These are phyloP conservation scores for Phragmatobia fuliginosa DNA, from an alignment of 2,888 invertebrate genomes.

Conservation along the genomic window DNA sequence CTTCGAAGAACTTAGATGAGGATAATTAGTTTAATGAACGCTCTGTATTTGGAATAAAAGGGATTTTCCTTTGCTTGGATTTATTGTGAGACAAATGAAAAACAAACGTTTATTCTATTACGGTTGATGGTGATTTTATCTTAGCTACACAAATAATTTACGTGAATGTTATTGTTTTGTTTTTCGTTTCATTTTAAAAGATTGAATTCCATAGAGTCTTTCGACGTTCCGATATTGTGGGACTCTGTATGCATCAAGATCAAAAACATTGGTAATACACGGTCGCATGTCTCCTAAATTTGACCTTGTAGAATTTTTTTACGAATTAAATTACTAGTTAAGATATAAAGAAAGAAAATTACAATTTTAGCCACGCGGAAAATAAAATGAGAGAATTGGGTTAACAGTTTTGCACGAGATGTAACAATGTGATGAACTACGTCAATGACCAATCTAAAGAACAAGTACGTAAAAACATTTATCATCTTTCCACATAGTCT, in stretches of 20 bases:
- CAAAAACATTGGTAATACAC: background rate
- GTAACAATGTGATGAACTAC: background rate
- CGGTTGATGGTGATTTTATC: slow-evolving; percentile 41
- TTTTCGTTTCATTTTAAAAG: background rate
- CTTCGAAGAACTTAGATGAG: slow-evolving; percentile 60
- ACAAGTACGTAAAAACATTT: background rate
- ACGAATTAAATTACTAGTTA: background rate
- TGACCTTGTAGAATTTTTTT: background rate
- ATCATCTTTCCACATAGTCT: background rate
- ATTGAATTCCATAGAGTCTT: background rate
- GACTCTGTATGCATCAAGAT: background rate
- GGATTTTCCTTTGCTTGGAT: slow-evolving; percentile 47
- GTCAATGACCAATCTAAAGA: background rate
- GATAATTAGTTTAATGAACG: slow-evolving; percentile 76
- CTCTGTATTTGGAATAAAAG: slow-evolving; percentile 53
- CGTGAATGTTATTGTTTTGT: background rate
- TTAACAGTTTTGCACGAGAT: background rate
- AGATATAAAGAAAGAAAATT: background rate
- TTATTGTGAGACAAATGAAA: slow-evolving; percentile 41
- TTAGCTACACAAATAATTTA: slow-evolving; percentile 23
- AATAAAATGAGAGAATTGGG: background rate
- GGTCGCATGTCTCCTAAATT: background rate
- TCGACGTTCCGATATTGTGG: background rate
- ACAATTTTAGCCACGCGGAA: background rate
- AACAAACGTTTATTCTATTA: slow-evolving; percentile 46